A percentile compares a stretch with the other conserved stretches of the same genome.
phyloP scores from a whole-genome alignment of 2,888 invertebrate species.

The Myopa testacea region DNA sequence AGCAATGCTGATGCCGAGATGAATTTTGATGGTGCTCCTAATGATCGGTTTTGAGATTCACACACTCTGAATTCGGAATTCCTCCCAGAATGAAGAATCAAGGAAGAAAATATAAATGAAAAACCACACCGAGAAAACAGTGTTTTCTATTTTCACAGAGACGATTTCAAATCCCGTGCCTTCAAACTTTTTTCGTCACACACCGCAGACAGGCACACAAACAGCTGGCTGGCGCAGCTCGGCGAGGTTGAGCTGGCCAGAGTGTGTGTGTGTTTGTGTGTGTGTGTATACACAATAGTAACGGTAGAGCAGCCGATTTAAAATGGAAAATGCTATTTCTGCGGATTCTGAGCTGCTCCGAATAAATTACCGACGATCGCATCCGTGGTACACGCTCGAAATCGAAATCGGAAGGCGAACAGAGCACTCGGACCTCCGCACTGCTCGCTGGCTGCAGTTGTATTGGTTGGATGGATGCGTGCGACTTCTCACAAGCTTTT shows the following conservation, averaged over 20 bases:
- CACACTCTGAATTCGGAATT: too few relatives aligned
- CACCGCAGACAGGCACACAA: conserved; percentile 30
- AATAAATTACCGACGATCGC: not conserved
- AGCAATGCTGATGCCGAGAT: too few relatives aligned
- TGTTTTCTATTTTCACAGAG: not conserved
- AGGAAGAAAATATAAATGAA: too few relatives aligned
- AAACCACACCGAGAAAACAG: too few relatives aligned
- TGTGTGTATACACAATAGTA: not conserved
- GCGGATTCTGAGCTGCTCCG: conserved; percentile 16
- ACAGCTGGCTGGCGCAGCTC: conserved; percentile 29
- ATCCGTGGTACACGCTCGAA: conserved; percentile 21
- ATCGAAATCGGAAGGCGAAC: conserved; percentile 15
- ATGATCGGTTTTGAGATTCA: too few relatives aligned
- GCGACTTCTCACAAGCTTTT: conserved; percentile 6
- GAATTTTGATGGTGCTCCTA: too few relatives aligned
- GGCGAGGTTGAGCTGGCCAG: conserved; percentile 29
- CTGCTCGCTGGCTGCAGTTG: conserved; percentile 21
- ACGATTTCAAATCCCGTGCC: conserved; percentile 17
- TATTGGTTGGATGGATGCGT: conserved; percentile 20
- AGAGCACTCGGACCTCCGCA: conserved; percentile 14
- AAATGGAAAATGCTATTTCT: conserved; percentile 29
- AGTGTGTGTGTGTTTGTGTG: not conserved
- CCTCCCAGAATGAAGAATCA: too few relatives aligned
- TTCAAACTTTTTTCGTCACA: conserved; percentile 29
- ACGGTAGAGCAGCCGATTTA: not conserved